Conservation (phyloP, 2,888 invertebrate species). For the Eupeodes luniger region DNA sequence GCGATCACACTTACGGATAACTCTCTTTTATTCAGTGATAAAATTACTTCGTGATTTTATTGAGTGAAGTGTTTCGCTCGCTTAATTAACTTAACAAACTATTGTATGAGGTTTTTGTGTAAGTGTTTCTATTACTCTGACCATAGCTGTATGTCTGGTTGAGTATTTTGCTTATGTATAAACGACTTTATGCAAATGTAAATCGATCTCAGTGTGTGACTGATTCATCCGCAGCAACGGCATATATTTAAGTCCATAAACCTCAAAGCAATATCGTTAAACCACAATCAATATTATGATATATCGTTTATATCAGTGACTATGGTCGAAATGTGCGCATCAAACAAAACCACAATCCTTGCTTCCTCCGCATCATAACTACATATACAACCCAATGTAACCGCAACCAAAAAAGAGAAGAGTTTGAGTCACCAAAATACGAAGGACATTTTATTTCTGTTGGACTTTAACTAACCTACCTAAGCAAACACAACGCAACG, state of each 20-base stretch:
- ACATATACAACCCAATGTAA: neutral
- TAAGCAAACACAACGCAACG: too few relatives aligned
- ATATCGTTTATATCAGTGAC: slow-evolving; percentile 57
- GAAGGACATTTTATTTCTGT: slow-evolving; percentile 19
- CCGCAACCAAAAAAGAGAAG: neutral
- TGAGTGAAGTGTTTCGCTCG: too few relatives aligned
- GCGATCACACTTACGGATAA: too few relatives aligned
- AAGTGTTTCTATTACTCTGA: too few relatives aligned
- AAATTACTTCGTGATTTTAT: too few relatives aligned
- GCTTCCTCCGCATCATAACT: neutral
- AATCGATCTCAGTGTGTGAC: slow-evolving; percentile 31
- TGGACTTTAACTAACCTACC: neutral
- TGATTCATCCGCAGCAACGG: slow-evolving; percentile 35
- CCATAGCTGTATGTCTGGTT: neutral
- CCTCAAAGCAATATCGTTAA: slow-evolving; percentile 56
- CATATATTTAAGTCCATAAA: slow-evolving; percentile 3
- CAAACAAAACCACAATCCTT: slow-evolving; percentile 58
- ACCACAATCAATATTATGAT: slow-evolving; percentile 71
- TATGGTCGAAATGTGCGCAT: slow-evolving; percentile 31
- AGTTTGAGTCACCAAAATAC: neutral
- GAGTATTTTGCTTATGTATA: neutral
- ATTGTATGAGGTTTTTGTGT: too few relatives aligned
- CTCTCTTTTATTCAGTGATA: too few relatives aligned
- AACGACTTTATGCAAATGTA: neutral
- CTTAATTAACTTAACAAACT: too few relatives aligned